These are phyloP conservation scores for Mythimna loreyi DNA, from an alignment of 2,888 invertebrate species.

Conservation along the genomic window DNA sequence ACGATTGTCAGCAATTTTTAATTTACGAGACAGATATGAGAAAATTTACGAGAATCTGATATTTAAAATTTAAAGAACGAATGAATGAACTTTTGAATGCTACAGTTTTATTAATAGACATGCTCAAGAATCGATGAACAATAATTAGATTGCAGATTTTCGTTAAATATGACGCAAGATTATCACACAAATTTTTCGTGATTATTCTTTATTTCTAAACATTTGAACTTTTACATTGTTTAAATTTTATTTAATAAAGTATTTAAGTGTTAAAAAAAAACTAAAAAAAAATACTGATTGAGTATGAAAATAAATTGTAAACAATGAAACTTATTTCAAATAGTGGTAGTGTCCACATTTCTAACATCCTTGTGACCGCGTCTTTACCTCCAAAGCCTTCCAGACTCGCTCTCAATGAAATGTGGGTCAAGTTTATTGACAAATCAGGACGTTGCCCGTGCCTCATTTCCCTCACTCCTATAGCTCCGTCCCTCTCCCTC, in stretches of 20 bases:
- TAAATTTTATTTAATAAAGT: too few relatives aligned
- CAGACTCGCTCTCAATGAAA: constrained; percentile 86
- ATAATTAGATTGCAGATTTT: neutral
- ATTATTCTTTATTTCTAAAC: neutral
- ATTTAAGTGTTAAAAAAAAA: too few relatives aligned
- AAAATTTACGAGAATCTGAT: neutral
- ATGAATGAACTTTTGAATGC: neutral
- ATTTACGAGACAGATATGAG: too few relatives aligned
- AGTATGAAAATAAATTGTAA: too few relatives aligned
- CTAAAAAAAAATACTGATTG: too few relatives aligned
- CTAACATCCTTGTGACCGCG: constrained; percentile 58
- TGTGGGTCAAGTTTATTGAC: constrained; percentile 90
- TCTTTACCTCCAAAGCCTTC: constrained; percentile 72
- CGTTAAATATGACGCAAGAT: neutral
- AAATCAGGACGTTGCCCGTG: constrained; percentile 89
- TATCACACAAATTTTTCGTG: neutral
- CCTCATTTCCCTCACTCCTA: constrained; percentile 59
- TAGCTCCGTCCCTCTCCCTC: constrained; percentile 60
- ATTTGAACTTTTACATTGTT: neutral
- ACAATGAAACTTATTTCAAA: neutral
- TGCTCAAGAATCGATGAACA: neutral
- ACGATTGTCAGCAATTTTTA: neutral
- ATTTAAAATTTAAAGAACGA: neutral
- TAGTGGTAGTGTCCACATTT: neutral
- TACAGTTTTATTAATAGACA: neutral